These are phyloP conservation scores for Pseudomyrmex cubaensis DNA, from an alignment of 1,140 invertebrate genomes.

Conservation along the genomic window DNA sequence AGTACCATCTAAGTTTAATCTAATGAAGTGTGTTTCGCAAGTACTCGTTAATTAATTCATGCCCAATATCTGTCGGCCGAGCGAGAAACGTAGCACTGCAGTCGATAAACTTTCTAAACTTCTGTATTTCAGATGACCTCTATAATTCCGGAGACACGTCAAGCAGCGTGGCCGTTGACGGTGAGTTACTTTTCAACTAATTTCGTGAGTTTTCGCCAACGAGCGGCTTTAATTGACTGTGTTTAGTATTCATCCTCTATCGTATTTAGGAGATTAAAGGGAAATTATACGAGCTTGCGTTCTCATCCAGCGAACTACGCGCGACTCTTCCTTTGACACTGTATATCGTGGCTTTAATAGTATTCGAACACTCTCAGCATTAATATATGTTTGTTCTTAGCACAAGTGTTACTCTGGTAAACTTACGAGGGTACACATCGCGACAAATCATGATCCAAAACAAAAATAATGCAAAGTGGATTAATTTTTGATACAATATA, in stretches of 20 bases:
- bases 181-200: slow-evolving; percentile 76
- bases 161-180: slow-evolving; percentile 67
- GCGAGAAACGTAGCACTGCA: slow-evolving; percentile 2
- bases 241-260: slow-evolving; percentile 77
- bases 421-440: not conserved
- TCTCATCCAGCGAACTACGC: slow-evolving; percentile 47
- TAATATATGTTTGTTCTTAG: slow-evolving; percentile 22
- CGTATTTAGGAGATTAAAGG: slow-evolving; percentile 75
- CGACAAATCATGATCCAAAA: not conserved
- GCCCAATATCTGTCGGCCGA: slow-evolving; percentile 8
- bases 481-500: slow-evolving; percentile 14
- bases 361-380: slow-evolving; percentile 8
- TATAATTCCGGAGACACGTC: slow-evolving; percentile 73
- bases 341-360: slow-evolving; percentile 38
- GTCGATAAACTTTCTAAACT: slow-evolving; percentile 58
- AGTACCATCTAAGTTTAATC: slow-evolving; percentile 55
- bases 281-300: slow-evolving; percentile 65
- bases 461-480: not conserved
- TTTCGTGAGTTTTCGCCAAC: slow-evolving; percentile 58
- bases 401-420: slow-evolving; percentile 11
- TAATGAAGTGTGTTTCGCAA: slow-evolving; percentile 57
- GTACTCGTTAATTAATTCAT: slow-evolving; percentile 64
- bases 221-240: slow-evolving; percentile 74
- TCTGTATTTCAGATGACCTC: slow-evolving; percentile 79
- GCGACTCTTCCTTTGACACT: slow-evolving; percentile 39